phyloP scores from a whole-genome alignment of 2,797 vertebrate genomes.

The Trichosurus vulpecula region DNA sequence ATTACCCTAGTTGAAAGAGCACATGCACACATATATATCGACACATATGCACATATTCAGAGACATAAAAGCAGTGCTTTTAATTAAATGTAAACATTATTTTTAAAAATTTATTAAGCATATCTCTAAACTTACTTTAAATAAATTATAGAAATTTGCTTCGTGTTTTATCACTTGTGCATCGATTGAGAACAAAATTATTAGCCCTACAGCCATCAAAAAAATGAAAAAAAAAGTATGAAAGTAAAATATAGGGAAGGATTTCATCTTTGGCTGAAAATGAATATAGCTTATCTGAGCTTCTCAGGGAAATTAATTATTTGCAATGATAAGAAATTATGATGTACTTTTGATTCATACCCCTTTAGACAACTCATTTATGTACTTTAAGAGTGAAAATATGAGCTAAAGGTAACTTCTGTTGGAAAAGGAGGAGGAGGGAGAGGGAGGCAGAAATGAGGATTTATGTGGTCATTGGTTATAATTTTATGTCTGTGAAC shows the following conservation, averaged over 20 bases:
- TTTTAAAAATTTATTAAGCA: not conserved
- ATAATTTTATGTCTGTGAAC: not conserved
- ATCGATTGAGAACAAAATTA: not conserved
- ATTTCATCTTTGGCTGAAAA: not conserved
- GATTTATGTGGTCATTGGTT: not conserved
- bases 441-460: not conserved
- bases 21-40: too few species aligned
- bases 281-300: not conserved
- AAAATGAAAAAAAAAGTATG: not conserved
- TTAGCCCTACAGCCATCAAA: not conserved
- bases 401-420: not conserved
- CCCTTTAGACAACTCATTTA: not conserved
- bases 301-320: not conserved
- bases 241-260: not conserved
- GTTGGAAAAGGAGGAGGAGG: not conserved
- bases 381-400: not conserved
- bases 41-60: not conserved
- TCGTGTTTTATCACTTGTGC: not conserved
- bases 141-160: not conserved
- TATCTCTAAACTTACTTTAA: not conserved
- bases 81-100: not conserved
- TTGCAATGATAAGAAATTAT: not conserved
- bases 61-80: not conserved
- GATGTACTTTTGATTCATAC: not conserved
- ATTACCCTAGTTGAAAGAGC: not conserved